Base-by-base conservation (phyloP, 2,888 invertebrate species). In the Limnephilus auricula region DNA sequence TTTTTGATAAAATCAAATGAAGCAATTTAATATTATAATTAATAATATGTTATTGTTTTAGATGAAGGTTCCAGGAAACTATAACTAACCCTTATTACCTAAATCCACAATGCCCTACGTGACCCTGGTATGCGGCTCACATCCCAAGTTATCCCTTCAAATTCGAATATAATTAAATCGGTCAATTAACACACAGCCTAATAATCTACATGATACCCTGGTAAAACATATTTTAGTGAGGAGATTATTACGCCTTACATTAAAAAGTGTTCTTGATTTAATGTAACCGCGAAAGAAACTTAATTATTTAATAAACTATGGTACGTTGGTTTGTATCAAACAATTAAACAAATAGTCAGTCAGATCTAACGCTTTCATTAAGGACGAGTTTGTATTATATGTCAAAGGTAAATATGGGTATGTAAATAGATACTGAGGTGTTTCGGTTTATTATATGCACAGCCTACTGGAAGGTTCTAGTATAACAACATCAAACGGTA, bases 91-190 rank as follows among this genome's bases (percentile, higher is more conserved):
- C 83, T 34, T 83, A 34, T 83, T 83, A 83, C n/a, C 34, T 25
- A 25, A 83, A 83, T 83, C 37, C 4, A 0, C 37, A 25, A 83
- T 31, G 32, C 80, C 88, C 90, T 83, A 6, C 80, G 78, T 84
- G 87, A 91, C 89, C 90, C 92, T 32, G 79, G 65, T 82, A 91
- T 89, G 78, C 89, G 90, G 79, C 88, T 90, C 86, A 84, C 88
- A 89, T 87, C 90, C 91, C 92, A 89, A 79, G 91, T 92, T 92
- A 92, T 91, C 92, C 92, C 85, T 83, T 92, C 79, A 85, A 79
- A 90, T 18, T 37, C 40, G 84, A 92, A 65, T 84, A 92, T 92
- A 92, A 92, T 92, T 83, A 91, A 83, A 40, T 87, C 88, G 79
- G 79, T 91, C 91, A 90, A 90, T 92, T 91, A 89, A 82, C 90